These are phyloP conservation scores for Stomorhina lunata DNA, from an alignment of 2,888 invertebrate genomes.

Conservation along the genomic window DNA sequence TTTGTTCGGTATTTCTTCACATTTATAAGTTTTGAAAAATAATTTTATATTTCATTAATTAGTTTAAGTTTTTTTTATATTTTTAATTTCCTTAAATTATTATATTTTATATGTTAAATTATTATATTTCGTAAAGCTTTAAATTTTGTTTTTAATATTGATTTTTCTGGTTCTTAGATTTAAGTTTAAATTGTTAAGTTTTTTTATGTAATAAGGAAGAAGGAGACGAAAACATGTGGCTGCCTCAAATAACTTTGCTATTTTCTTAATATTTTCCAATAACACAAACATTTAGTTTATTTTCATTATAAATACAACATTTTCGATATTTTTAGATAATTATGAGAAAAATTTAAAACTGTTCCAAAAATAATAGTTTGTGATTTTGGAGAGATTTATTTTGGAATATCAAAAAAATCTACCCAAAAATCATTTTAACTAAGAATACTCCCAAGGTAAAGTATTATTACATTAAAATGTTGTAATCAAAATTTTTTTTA, in stretches of 20 bases:
- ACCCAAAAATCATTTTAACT: no score
- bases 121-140: conserved; percentile 64
- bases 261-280: conserved; percentile 15
- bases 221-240: conserved; percentile 66
- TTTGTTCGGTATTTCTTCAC: conserved; percentile 32
- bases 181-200: conserved; percentile 30
- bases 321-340: conserved; percentile 21
- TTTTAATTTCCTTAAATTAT: neutral
- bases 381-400: no score
- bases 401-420: no score
- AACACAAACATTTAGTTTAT: conserved; percentile 34
- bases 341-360: no score
- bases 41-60: conserved; percentile 1
- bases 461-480: no score
- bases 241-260: conserved; percentile 55
- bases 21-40: conserved; percentile 38
- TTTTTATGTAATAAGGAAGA: conserved; percentile 56
- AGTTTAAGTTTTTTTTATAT: conserved; percentile 29
- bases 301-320: conserved; percentile 49
- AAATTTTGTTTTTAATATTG: conserved; percentile 46
- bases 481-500: no score
- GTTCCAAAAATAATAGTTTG: no score
- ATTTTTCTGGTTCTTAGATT: conserved; percentile 45
- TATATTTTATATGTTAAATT: conserved; percentile 49
- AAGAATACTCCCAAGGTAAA: no score